Conservation (phyloP, 2,888 invertebrate genomes). For the Lordiphosa fenestrarum region DNA sequence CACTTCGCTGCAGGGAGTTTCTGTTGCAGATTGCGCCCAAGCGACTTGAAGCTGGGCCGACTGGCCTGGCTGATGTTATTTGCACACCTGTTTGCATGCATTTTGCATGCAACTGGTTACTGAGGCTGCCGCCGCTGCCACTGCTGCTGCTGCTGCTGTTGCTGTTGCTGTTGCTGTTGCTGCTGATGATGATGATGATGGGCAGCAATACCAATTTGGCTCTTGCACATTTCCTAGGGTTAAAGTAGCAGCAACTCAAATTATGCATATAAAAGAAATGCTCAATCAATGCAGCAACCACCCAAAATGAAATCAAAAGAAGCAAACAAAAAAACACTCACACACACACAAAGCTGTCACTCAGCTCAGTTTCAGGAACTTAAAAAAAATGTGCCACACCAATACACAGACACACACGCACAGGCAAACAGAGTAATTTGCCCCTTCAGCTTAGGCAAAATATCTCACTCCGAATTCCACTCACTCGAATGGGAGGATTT, state of each 20-base stretch:
- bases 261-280: slow-evolving; percentile 14
- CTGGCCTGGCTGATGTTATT: slow-evolving; percentile 22
- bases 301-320: slow-evolving; percentile 15
- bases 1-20: slow-evolving; percentile 60
- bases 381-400: slow-evolving; percentile 47
- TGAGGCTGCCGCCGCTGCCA: slow-evolving; percentile 19
- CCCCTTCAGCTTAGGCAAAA: slow-evolving; percentile 26
- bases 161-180: slow-evolving; percentile 16
- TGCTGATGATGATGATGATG: slow-evolving; percentile 33
- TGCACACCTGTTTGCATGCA: slow-evolving; percentile 75
- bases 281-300: slow-evolving; percentile 35
- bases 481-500: slow-evolving; percentile 50
- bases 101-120: slow-evolving; percentile 74
- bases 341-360: slow-evolving; percentile 12
- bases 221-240: slow-evolving; percentile 46
- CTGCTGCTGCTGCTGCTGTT: slow-evolving; percentile 14
- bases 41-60: slow-evolving; percentile 36
- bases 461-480: slow-evolving; percentile 36
- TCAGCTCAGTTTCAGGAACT: slow-evolving; percentile 16
- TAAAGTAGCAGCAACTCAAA: slow-evolving; percentile 37
- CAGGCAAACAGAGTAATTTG: slow-evolving; percentile 14
- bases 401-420: slow-evolving; percentile 14
- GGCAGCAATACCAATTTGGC: slow-evolving; percentile 50
- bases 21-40: slow-evolving; percentile 52
- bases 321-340: slow-evolving; percentile 7